Conservation (phyloP, 2,113 vertebrate species). For the Boleophthalmus pectinirostris region DNA sequence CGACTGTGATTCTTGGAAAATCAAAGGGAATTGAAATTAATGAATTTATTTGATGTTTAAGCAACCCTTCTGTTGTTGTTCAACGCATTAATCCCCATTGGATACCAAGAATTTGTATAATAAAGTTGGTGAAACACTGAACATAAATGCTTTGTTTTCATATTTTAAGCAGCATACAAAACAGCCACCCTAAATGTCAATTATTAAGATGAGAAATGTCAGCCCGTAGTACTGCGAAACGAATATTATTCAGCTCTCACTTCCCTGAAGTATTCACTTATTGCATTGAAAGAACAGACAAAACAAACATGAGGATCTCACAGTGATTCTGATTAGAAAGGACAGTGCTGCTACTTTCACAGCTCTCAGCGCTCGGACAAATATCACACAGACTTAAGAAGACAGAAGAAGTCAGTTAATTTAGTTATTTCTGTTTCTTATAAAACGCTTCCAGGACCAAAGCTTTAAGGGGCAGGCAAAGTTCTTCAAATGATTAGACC, state of each 20-base stretch:
- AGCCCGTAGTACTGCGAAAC: conserved; percentile 27
- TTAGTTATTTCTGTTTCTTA: not conserved
- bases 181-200: not conserved
- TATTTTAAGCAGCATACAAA: not conserved
- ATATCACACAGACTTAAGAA: not conserved
- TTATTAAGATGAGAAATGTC: conserved; percentile 33
- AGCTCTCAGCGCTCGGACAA: not conserved
- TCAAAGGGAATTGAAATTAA: conserved; percentile 40
- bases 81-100: conserved; percentile 67
- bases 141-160: not conserved
- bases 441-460: not conserved
- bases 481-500: too few relatives aligned
- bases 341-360: not conserved
- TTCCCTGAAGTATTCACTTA: conserved; percentile 56
- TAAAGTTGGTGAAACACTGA: conserved; percentile 74
- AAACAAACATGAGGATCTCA: conserved; percentile 10
- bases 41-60: conserved; percentile 65
- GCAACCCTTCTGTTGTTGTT: conserved; percentile 60
- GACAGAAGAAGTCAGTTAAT: not conserved
- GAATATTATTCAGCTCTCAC: conserved; percentile 49
- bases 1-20: conserved; percentile 46
- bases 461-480: too few relatives aligned
- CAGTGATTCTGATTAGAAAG: conserved; percentile 16
- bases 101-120: conserved; percentile 79
- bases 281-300: conserved; percentile 48